Evolutionary conservation across 2,113 vertebrate genomes (phyloP).

Genomic region (Dascyllus trimaculatus): DNA sequence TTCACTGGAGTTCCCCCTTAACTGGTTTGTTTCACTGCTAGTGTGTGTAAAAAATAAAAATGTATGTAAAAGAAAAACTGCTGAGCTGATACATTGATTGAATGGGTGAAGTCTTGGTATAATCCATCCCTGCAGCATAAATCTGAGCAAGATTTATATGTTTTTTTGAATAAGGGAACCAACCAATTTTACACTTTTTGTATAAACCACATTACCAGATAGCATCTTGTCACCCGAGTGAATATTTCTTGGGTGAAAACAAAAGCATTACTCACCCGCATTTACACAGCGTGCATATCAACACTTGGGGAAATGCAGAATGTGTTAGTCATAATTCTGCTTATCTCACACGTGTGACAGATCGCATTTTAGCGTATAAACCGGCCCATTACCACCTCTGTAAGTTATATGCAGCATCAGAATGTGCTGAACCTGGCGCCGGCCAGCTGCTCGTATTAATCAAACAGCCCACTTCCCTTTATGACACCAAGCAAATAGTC

Average conservation of each 20-base stretch:
- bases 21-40: too few species aligned
- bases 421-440: conserved; percentile 56
- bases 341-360: conserved; percentile 75
- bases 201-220: conserved; percentile 55
- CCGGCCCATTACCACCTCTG: conserved; percentile 59
- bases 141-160: conserved; percentile 68
- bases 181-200: conserved; percentile 55
- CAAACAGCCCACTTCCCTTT: conserved; percentile 74
- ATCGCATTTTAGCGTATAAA: conserved; percentile 68
- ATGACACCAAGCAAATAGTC: conserved; percentile 79
- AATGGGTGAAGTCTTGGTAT: conserved; percentile 31
- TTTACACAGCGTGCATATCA: conserved; percentile 72
- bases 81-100: conserved; percentile 29
- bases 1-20: neutral
- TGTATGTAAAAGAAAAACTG: conserved; percentile 19
- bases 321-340: conserved; percentile 72
- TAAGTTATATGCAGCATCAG: conserved; percentile 65
- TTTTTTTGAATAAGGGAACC: conserved; percentile 62
- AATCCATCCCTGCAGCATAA: conserved; percentile 54
- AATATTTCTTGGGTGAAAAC: conserved; percentile 82
- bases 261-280: conserved; percentile 71
- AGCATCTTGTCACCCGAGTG: conserved; percentile 51
- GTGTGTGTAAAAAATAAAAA: too few species aligned
- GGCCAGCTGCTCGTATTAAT: conserved; percentile 74
- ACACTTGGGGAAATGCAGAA: conserved; percentile 55